Evolutionary conservation across 2,888 invertebrate genomes (phyloP), one percentile per base, ranked within the genome.

Genomic region (Macrophya annulata): DNA sequence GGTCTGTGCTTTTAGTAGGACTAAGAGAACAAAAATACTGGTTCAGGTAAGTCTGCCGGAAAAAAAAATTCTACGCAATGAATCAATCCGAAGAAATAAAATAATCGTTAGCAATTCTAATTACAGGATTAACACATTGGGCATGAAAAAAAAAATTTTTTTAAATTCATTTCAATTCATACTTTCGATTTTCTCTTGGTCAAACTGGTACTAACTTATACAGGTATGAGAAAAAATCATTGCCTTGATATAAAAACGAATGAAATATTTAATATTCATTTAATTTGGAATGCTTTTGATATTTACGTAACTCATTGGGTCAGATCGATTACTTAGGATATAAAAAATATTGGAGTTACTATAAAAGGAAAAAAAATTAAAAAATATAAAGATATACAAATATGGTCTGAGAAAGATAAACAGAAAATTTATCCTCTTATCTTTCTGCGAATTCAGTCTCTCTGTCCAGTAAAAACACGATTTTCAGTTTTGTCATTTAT

Each of bases 1-100:
- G 68, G 65, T 83, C 68, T 68, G 83, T 37, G 68, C 71, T 68
- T 68, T 51, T n/a, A 68, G 71, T 83, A 17, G 12, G 15, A 68
- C 83, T 83, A 71, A 71, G 71, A 83, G 21, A 15, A 71, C 40
- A 83, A 71, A 65, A 68, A 68, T n/a, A 51, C 12, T 43, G 12
- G 40, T 48, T 51, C 0, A 77, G 17, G 17, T 43, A 4, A 40
- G 43, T 9, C 8, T 25, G 40, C 8, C 4, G 21, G 2, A 21
- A 25, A 4, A 62, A 81, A n/a, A 31, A 71, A 71, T 71, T n/a
- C 25, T 10, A 62, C 8, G 15, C 37, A 25, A 37, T 17, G 17
- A 10, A 68, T 37, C 15, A 17, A 31, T 68, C 37, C 25, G 17
- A 68, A 15, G 68, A 37, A 68, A 68, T 15, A 37, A 68, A 37